phyloP scores from a whole-genome alignment of 2,888 invertebrate species.

The Brenthis ino region DNA sequence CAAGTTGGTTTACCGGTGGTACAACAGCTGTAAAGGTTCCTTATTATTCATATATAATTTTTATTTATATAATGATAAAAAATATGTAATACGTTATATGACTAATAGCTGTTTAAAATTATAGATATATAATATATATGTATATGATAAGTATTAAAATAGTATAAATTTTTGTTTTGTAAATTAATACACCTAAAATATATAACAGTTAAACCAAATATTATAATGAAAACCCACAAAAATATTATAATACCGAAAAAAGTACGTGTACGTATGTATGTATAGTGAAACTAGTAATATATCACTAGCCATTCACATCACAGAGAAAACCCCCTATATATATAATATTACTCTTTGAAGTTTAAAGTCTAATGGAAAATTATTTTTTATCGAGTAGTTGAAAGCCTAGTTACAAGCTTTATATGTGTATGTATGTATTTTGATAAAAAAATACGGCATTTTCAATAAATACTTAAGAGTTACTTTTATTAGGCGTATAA shows the following conservation, averaged over 20 bases:
- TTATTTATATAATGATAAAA: no score
- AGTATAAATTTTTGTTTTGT: neutral
- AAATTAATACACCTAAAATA: neutral
- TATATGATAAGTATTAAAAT: neutral
- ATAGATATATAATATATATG: no score
- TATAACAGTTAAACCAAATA: no score
- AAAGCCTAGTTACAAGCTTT: neutral
- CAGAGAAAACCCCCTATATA: neutral
- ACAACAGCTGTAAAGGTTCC: conserved; percentile 70
- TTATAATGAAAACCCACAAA: no score
- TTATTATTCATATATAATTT: no score
- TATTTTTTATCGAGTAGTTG: neutral
- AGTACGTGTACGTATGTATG: no score
- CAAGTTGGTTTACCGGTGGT: conserved; percentile 81
- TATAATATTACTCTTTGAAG: conserved; percentile 1
- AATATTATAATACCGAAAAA: no score
- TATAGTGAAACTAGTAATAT: conserved; percentile 10
- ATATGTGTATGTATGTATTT: neutral
- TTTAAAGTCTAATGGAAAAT: conserved; percentile 9
- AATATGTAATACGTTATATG: no score
- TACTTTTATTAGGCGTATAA: no score
- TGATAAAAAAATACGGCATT: no score
- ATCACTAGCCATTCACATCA: neutral
- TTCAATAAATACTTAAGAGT: no score
- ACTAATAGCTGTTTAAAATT: no score